Evolutionary conservation across 1,140 invertebrate genomes (phyloP).

Genomic region (Zaprionus davidi): DNA sequence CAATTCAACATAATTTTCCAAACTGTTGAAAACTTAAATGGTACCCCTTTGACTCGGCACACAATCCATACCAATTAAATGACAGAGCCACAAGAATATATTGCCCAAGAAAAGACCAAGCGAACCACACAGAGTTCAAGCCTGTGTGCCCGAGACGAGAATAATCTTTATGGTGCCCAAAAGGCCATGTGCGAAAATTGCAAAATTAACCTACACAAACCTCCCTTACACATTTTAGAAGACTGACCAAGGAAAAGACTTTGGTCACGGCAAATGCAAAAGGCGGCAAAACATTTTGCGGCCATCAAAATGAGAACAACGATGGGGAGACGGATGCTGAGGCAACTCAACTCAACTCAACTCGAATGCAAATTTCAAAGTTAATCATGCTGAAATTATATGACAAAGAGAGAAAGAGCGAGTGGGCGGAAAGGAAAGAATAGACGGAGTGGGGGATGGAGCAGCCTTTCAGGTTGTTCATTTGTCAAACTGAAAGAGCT

Average conservation of each 20-base stretch:
- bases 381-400: slow-evolving; percentile 80
- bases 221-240: background rate
- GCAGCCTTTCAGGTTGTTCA: slow-evolving; percentile 55
- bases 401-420: slow-evolving; percentile 31
- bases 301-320: slow-evolving; percentile 67
- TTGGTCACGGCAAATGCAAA: slow-evolving; percentile 53
- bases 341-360: slow-evolving; percentile 32
- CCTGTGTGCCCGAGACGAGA: background rate
- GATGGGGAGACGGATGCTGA: background rate
- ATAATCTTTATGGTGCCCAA: slow-evolving; percentile 74
- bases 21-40: slow-evolving; percentile 35
- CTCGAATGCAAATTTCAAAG: slow-evolving; percentile 73
- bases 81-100: slow-evolving; percentile 27
- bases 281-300: slow-evolving; percentile 44
- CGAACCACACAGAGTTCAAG: slow-evolving; percentile 3
- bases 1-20: slow-evolving; percentile 37
- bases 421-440: background rate
- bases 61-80: slow-evolving; percentile 68
- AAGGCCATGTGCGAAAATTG: slow-evolving; percentile 70
- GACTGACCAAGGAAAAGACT: slow-evolving; percentile 42
- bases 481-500: slow-evolving; percentile 64
- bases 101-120: slow-evolving; percentile 15
- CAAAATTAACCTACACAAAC: slow-evolving; percentile 54
- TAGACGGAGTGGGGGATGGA: background rate
- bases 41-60: slow-evolving; percentile 35